Evolutionary conservation across 2,113 vertebrate genomes (phyloP).

Genomic region (Anoplopoma fimbria): DNA sequence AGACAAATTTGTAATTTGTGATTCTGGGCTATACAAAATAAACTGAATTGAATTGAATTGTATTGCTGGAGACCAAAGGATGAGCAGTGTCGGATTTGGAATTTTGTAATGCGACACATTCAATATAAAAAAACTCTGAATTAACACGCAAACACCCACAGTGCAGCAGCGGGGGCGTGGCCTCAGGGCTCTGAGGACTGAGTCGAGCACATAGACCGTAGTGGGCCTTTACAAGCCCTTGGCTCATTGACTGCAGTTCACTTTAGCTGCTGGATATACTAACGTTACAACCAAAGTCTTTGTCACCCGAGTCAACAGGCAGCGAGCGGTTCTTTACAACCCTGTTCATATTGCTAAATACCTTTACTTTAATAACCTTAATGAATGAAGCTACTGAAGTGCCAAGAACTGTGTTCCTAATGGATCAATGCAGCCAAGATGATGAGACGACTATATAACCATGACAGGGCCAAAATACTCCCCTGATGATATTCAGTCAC

Average conservation of each 20-base stretch:
- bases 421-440: not conserved
- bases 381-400: not conserved
- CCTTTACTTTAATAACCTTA: not conserved
- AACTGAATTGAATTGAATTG: too few species aligned
- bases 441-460: constrained; percentile 1
- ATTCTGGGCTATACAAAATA: too few species aligned
- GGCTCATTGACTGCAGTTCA: not conserved
- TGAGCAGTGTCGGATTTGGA: too few species aligned
- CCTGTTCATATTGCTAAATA: not conserved
- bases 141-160: too few species aligned
- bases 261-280: not conserved
- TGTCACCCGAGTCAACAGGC: not conserved
- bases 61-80: too few species aligned
- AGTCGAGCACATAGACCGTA: too few species aligned
- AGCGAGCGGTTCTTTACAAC: not conserved
- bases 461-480: not conserved
- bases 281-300: not conserved
- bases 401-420: not conserved
- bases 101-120: too few species aligned
- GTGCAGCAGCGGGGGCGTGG: not conserved
- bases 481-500: not conserved
- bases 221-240: too few species aligned
- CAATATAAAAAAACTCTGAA: too few species aligned
- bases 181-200: too few species aligned
- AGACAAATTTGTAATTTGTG: too few species aligned